These are phyloP conservation scores for Brachynemurus nebulosus DNA, from an alignment of 2,888 invertebrate genomes.

Conservation along the genomic window DNA sequence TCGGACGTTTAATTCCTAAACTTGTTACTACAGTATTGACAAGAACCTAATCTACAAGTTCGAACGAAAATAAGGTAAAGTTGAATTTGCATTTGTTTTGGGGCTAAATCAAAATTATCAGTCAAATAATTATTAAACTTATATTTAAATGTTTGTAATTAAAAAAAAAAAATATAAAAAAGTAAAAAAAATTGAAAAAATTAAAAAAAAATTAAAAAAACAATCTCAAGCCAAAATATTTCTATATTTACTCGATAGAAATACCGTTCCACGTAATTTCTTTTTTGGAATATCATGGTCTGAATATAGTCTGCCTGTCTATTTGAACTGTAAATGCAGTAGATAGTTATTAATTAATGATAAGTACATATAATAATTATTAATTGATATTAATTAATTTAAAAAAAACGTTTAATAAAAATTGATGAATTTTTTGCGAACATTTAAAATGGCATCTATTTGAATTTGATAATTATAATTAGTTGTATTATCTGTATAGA, in stretches of 20 bases:
- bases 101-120: conserved; percentile 2
- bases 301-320: conserved; percentile 11
- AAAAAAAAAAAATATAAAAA: conserved; percentile 8
- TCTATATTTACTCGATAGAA: background rate
- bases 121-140: background rate
- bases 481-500: conserved; percentile 2
- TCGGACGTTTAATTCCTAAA: too few species aligned
- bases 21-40: too few species aligned
- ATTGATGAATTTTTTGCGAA: background rate
- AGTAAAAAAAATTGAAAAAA: conserved; percentile 7
- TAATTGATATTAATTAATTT: background rate
- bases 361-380: background rate
- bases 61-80: too few species aligned
- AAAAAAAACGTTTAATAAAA: background rate
- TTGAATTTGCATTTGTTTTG: too few species aligned
- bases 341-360: background rate
- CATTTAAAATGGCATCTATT: background rate
- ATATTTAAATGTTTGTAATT: conserved; percentile 4
- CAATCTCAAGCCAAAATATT: conserved; percentile 11
- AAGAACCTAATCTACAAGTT: too few species aligned
- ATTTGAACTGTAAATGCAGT: background rate
- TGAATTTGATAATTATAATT: conserved; percentile 3
- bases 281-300: conserved; percentile 7
- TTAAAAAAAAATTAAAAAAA: conserved; percentile 6
- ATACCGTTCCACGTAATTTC: conserved; percentile 6